phyloP scores from a whole-genome alignment of 2,888 invertebrate genomes.

The Melipona bicolor region DNA sequence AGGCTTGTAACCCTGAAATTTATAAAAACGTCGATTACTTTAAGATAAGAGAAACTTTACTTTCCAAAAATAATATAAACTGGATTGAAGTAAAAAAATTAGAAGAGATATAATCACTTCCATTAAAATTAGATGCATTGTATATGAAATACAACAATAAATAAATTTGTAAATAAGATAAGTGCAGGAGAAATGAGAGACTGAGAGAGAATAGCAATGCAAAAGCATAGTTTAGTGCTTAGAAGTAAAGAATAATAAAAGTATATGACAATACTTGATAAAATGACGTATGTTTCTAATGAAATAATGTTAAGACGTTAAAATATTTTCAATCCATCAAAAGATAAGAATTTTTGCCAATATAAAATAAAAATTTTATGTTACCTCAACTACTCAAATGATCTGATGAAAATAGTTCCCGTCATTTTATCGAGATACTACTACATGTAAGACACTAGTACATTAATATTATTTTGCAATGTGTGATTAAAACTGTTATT shows the following conservation, averaged over 20 bases:
- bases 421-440: background rate
- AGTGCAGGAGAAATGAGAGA: background rate
- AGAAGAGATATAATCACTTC: background rate
- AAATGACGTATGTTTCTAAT: background rate
- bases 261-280: background rate
- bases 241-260: background rate
- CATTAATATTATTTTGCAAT: background rate
- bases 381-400: background rate
- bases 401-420: background rate
- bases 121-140: background rate
- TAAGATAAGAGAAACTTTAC: background rate
- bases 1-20: conserved; percentile 79
- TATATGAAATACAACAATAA: background rate
- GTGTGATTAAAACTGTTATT: conserved; percentile 7
- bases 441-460: background rate
- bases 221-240: background rate
- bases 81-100: background rate
- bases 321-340: too few relatives aligned
- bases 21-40: conserved; percentile 35
- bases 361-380: background rate
- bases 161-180: background rate
- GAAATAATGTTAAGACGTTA: background rate
- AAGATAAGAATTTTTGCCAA: background rate
- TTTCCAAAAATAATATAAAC: background rate
- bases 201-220: background rate